phyloP scores from a whole-genome alignment of 2,797 vertebrate genomes.

The Zenarchopterus dispar region DNA sequence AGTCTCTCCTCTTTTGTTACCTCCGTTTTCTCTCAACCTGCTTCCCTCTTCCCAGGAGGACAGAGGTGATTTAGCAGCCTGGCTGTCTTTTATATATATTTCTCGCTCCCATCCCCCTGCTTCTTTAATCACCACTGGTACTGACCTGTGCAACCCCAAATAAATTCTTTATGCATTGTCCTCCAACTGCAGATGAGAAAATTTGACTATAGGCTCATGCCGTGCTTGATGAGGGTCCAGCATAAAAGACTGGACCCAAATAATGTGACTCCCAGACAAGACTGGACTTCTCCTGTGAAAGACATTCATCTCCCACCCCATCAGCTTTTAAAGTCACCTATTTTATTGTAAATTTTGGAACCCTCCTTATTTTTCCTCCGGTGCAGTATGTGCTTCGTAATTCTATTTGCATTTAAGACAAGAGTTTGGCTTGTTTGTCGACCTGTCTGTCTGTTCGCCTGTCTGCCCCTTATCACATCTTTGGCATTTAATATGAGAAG shows the following conservation, averaged over 20 bases:
- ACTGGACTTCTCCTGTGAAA: slow-evolving; percentile 12
- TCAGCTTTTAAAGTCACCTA: slow-evolving; percentile 13
- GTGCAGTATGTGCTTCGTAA: not conserved
- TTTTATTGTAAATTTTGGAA: slow-evolving; percentile 12
- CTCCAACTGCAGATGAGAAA: not conserved
- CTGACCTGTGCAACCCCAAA: slow-evolving; percentile 21
- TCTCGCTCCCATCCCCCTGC: slow-evolving; percentile 15
- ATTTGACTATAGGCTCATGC: slow-evolving; percentile 12
- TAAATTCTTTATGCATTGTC: slow-evolving; percentile 21
- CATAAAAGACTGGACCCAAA: not conserved
- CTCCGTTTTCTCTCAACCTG: slow-evolving; percentile 8
- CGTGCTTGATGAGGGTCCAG: slow-evolving; percentile 15
- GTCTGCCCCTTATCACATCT: slow-evolving; percentile 40
- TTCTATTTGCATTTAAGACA: slow-evolving; percentile 20
- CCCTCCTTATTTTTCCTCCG: not conserved
- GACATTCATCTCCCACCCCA: slow-evolving; percentile 43
- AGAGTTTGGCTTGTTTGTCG: slow-evolving; percentile 32
- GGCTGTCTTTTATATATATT: slow-evolving; percentile 2
- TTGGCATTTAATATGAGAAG: slow-evolving; percentile 57
- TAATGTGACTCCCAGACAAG: slow-evolving; percentile 4
- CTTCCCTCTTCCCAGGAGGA: slow-evolving; percentile 5
- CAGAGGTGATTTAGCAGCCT: slow-evolving; percentile 35
- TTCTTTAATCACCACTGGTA: slow-evolving; percentile 18
- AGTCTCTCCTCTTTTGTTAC: not conserved
- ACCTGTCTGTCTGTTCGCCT: slow-evolving; percentile 51